These are phyloP conservation scores for Rhabdophis nuchalis DNA, from an alignment of 2,797 vertebrate species.

Conservation along the genomic window DNA sequence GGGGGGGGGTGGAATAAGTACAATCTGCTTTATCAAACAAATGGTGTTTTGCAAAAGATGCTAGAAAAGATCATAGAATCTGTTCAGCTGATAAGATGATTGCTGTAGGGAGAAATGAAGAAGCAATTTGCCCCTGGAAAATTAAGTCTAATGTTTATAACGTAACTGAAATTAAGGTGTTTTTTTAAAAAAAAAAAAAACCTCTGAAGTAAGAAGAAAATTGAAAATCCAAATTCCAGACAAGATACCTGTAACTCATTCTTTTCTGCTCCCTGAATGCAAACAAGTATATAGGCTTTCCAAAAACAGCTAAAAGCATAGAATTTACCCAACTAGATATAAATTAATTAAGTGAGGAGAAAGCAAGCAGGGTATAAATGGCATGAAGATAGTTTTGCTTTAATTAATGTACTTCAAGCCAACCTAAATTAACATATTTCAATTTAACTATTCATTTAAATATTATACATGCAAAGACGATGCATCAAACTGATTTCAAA, in stretches of 20 bases:
- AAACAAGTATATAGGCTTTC: not conserved
- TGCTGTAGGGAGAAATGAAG: slow-evolving; percentile 4
- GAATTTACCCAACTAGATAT: not conserved
- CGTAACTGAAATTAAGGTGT: not conserved
- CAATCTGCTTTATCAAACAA: not conserved
- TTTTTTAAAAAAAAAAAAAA: not conserved
- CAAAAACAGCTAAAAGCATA: not conserved
- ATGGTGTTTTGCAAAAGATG: not conserved
- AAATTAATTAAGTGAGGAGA: not conserved
- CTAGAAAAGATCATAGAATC: not conserved
- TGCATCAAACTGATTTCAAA: not conserved
- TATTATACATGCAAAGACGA: not conserved
- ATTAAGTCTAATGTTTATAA: not conserved
- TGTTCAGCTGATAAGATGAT: not conserved
- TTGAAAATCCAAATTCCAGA: not conserved
- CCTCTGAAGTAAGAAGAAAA: not conserved
- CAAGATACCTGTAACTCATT: not conserved
- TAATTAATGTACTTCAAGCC: not conserved
- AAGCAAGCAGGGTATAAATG: not conserved
- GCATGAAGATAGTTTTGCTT: not conserved
- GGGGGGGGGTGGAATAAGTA: slow-evolving; percentile 37
- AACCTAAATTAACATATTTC: not conserved
- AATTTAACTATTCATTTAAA: not conserved
- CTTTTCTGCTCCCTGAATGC: not conserved
- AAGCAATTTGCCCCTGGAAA: slow-evolving; percentile 9